Percentiles rank a stretch among this genome's conserved stretches.
Conservation (phyloP, 2,888 invertebrate genomes). For the Amphipyra berbera region DNA sequence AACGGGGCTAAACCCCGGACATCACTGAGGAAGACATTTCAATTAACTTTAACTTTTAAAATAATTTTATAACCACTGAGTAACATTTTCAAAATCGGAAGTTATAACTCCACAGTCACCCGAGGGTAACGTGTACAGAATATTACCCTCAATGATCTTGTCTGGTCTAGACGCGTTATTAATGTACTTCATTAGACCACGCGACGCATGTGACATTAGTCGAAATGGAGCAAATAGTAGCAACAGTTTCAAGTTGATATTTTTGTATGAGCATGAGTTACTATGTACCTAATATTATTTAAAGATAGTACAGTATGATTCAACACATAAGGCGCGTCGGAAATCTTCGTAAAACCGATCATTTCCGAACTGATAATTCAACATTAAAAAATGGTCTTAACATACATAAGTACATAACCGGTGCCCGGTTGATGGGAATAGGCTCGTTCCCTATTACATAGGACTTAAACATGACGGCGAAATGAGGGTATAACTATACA, state of each 20-base stretch:
- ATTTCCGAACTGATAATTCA: too few species aligned
- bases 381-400: too few species aligned
- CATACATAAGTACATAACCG: too few species aligned
- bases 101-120: constrained; percentile 38
- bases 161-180: constrained; percentile 35
- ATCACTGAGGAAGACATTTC: constrained; percentile 1
- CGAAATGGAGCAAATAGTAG: constrained; percentile 10
- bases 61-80: constrained; percentile 8
- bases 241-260: constrained; percentile 8
- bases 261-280: background rate
- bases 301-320: too few species aligned
- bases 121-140: constrained; percentile 23
- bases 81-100: constrained; percentile 22
- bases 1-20: background rate
- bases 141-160: constrained; percentile 55
- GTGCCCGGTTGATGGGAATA: too few species aligned
- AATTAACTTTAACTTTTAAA: constrained; percentile 3
- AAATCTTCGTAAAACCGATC: too few species aligned
- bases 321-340: too few species aligned
- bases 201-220: constrained; percentile 40
- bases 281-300: background rate
- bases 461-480: too few species aligned
- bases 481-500: too few species aligned
- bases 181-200: constrained; percentile 35
- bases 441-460: too few species aligned